Base-by-base conservation (phyloP, 2,797 vertebrate species). In the Catamblyrhynchus diadema region DNA sequence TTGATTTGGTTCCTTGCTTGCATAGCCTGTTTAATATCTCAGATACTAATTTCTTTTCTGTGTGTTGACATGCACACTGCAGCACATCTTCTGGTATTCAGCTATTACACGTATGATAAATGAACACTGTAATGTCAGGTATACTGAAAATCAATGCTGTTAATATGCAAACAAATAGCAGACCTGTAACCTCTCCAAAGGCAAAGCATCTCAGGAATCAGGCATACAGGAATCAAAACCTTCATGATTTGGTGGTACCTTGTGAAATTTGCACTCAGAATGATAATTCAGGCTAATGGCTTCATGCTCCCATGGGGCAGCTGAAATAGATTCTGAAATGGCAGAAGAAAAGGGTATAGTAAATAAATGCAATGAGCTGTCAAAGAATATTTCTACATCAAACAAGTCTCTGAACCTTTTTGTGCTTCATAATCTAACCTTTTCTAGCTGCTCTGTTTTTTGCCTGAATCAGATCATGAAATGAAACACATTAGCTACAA, bases 201-300 rank as follows among this genome's bases (percentile, higher is more conserved):
- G n/a, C 79, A 72, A 91, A 82, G 64, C 53, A 45, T 93, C 62
- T 83, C 69, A 67, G 17, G 90, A 90, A n/a, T n/a, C 53, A 54
- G 32, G 53, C 93, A 73, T 83, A 45, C 28, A 66, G 82, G 88
- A 95, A 91, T 85, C 72, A 20, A 95, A 97, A 93, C 86, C 86
- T 87, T 94, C 79, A 94, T 45, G 74, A 86, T 97, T 96, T 93
- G 90, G 61, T 88, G 50, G 80, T 95, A 96, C 94, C 87, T 95
- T 91, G 92, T 97, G 84, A 91, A 94, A 96, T 97, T 94, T 98
- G 87, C 94, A 94, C 98, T 97, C 93, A 86, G 86, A 96, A 96
- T 96, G 95, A 95, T 97, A 97, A 97, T 98, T 97, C 88, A 89
- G 96, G 95, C 93, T 97, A 97, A 97, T 96, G 95, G 82, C 92